Evolutionary conservation across 1,140 invertebrate species (phyloP).

Genomic region (Uloborus diversus): DNA sequence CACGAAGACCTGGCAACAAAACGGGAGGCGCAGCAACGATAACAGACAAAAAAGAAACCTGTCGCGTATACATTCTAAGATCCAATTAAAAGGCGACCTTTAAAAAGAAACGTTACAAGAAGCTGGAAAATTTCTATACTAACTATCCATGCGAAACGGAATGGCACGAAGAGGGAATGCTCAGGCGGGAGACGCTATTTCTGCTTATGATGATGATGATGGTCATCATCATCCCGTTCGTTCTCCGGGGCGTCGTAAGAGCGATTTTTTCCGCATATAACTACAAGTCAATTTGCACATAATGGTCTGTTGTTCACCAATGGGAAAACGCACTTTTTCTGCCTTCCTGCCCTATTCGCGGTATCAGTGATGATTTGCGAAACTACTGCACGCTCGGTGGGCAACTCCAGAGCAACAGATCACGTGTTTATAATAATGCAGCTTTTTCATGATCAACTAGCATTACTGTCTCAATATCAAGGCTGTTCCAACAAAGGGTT

Average conservation of each 20-base stretch:
- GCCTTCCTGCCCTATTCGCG: not conserved
- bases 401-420: not conserved
- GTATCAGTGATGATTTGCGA: slow-evolving; percentile 17
- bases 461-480: slow-evolving; percentile 27
- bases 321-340: not conserved
- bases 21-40: not conserved
- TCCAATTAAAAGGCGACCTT: slow-evolving; percentile 51
- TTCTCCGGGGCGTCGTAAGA: slow-evolving; percentile 17
- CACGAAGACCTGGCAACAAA: no score
- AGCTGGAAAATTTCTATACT: slow-evolving; percentile 11
- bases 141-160: slow-evolving; percentile 35
- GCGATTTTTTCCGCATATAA: not conserved
- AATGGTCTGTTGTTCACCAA: slow-evolving; percentile 3
- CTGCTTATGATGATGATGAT: slow-evolving; percentile 25
- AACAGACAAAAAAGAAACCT: slow-evolving; percentile 1
- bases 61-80: not conserved
- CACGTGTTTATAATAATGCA: slow-evolving; percentile 1
- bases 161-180: slow-evolving; percentile 14
- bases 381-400: not conserved
- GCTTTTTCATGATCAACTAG: not conserved
- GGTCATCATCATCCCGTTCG: not conserved
- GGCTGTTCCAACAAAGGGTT: not conserved
- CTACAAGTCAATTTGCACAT: slow-evolving; percentile 40
- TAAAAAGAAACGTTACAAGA: slow-evolving; percentile 19
- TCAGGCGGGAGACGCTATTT: not conserved